Evolutionary conservation across 2,888 invertebrate genomes (phyloP).

Genomic region (Synergus itoensis): DNA sequence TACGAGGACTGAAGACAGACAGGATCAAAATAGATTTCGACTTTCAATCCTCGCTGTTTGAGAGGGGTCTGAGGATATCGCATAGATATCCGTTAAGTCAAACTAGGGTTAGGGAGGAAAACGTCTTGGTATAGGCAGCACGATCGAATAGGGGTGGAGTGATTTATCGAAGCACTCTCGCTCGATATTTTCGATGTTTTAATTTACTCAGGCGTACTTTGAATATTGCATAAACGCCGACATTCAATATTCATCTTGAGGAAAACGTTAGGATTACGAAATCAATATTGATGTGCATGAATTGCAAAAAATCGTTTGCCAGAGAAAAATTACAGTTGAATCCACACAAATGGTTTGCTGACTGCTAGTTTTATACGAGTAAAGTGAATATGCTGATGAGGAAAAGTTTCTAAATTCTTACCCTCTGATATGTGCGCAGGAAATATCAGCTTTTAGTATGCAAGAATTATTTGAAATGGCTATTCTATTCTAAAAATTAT

Average conservation of each 20-base stretch:
- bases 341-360: conserved; percentile 37
- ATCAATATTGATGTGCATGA: conserved; percentile 38
- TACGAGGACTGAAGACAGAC: conserved; percentile 15
- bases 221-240: conserved; percentile 9
- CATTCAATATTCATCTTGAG: conserved; percentile 29
- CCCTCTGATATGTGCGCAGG: conserved; percentile 25
- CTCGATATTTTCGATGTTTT: conserved; percentile 35
- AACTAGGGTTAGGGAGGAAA: not conserved
- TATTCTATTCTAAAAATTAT: not conserved
- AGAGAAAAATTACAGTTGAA: conserved; percentile 31
- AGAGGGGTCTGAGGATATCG: not conserved
- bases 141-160: conserved; percentile 20
- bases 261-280: conserved; percentile 23
- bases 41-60: conserved; percentile 13
- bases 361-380: conserved; percentile 26
- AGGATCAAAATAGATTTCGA: conserved; percentile 35
- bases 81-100: conserved; percentile 31
- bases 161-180: conserved; percentile 36
- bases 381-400: conserved; percentile 34
- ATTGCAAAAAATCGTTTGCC: conserved; percentile 24
- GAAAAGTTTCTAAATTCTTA: conserved; percentile 26
- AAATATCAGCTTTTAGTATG: conserved; percentile 28
- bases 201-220: conserved; percentile 28
- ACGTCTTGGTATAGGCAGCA: conserved; percentile 6
- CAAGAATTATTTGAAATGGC: conserved; percentile 14